Percentiles rank a stretch among this genome's conserved stretches.
phyloP scores from a whole-genome alignment of 1,140 invertebrate species.

The Pseudomyrmex sp. region DNA sequence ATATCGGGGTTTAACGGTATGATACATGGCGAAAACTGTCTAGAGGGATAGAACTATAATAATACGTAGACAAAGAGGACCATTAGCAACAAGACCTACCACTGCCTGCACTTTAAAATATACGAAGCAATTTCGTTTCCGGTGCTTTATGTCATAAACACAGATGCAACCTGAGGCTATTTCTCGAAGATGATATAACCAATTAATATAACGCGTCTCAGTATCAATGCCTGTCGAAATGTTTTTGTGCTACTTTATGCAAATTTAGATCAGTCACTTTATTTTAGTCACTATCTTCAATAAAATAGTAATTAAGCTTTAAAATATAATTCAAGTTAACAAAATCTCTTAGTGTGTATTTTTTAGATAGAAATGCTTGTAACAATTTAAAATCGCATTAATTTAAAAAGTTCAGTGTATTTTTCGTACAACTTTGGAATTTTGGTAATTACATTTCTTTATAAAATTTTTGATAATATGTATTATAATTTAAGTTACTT shows the following conservation, averaged over 20 bases:
- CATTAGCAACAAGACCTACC: slow-evolving; percentile 29
- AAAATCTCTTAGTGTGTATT: neutral
- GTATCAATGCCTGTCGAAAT: neutral
- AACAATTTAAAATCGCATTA: neutral
- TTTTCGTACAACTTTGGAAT: neutral
- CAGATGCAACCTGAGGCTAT: neutral
- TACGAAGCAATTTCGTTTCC: slow-evolving; percentile 24
- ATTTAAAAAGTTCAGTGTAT: slow-evolving; percentile 1
- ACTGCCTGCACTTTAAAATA: slow-evolving; percentile 14
- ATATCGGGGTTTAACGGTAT: slow-evolving; percentile 50
- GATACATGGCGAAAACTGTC: slow-evolving; percentile 40
- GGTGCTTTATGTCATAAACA: neutral
- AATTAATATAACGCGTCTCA: slow-evolving; percentile 34
- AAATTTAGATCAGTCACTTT: neutral
- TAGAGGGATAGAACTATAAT: slow-evolving; percentile 38
- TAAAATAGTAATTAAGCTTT: too few species aligned
- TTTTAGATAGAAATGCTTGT: neutral
- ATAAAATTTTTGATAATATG: too few species aligned
- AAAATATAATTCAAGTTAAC: slow-evolving; percentile 14
- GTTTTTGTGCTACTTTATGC: slow-evolving; percentile 12
- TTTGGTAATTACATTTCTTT: too few species aligned
- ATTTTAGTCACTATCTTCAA: too few species aligned
- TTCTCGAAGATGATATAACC: slow-evolving; percentile 4
- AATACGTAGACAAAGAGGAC: slow-evolving; percentile 36
- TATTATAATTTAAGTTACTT: too few species aligned